Conservation (phyloP, 2,888 invertebrate genomes). For the Dynastes maya region DNA sequence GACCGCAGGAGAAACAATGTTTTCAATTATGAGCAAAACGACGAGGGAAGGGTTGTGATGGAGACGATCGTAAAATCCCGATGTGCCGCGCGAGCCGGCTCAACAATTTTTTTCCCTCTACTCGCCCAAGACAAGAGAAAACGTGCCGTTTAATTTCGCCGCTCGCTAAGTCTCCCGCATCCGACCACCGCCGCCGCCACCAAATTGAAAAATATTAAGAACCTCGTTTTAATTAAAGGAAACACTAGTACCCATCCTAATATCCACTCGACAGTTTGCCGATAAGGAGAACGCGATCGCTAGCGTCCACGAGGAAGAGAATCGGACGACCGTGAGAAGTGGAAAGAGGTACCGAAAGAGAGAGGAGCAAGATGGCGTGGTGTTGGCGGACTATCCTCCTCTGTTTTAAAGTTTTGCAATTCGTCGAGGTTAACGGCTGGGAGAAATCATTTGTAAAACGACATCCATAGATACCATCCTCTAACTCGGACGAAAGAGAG, state of each 20-base stretch:
- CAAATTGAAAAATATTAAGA: slow-evolving; percentile 70
- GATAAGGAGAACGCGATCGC: slow-evolving; percentile 6
- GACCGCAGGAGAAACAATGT: slow-evolving; percentile 68
- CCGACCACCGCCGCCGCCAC: slow-evolving; percentile 12
- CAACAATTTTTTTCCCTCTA: slow-evolving; percentile 35
- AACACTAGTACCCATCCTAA: slow-evolving; percentile 59
- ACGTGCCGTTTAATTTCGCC: slow-evolving; percentile 65
- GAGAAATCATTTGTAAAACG: slow-evolving; percentile 61
- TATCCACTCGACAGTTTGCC: slow-evolving; percentile 37
- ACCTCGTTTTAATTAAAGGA: slow-evolving; percentile 69
- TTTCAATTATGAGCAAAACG: slow-evolving; percentile 66
- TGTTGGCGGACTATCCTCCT: slow-evolving; percentile 40
- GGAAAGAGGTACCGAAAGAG: slow-evolving; percentile 48
- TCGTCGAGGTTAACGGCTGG: slow-evolving; percentile 59
- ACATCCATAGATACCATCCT: slow-evolving; percentile 56
- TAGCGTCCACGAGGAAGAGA: background rate
- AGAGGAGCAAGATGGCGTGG: slow-evolving; percentile 10
- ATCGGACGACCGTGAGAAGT: background rate
- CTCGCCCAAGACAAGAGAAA: background rate
- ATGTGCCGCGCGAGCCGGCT: slow-evolving; percentile 60
- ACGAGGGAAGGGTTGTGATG: slow-evolving; percentile 59
- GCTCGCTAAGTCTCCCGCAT: background rate
- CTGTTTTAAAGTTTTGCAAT: slow-evolving; percentile 59
- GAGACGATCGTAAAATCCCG: slow-evolving; percentile 65
- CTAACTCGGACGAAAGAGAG: slow-evolving; percentile 48